Evolutionary conservation across 2,797 vertebrate species (phyloP).

Genomic region (Phrynocephalus guinanensis): DNA sequence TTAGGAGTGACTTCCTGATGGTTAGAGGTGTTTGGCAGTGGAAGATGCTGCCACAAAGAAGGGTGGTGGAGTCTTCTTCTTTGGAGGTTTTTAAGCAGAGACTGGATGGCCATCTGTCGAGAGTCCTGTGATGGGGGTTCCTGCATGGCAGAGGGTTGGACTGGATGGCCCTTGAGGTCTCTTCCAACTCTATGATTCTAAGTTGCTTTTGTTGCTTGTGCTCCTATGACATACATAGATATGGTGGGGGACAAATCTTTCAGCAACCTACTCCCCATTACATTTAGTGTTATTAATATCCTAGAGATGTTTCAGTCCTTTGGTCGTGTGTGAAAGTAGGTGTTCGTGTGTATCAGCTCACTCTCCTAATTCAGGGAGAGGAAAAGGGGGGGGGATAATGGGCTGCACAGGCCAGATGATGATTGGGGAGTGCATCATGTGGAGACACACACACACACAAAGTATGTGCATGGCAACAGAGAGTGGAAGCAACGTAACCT

Average conservation of each 20-base stretch:
- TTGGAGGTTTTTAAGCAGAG: too few relatives aligned
- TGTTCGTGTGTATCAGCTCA: background rate
- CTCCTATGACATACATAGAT: background rate
- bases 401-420: background rate
- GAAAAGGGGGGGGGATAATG: background rate
- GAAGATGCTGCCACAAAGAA: too few relatives aligned
- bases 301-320: background rate
- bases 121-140: too few relatives aligned
- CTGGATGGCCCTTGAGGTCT: too few relatives aligned
- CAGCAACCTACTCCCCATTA: background rate
- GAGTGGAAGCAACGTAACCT: conserved; percentile 16
- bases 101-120: too few relatives aligned
- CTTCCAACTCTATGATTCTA: too few relatives aligned
- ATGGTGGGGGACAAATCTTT: too few relatives aligned
- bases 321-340: background rate
- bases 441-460: conserved; percentile 1
- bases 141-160: too few relatives aligned
- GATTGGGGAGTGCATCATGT: conserved; percentile 12
- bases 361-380: background rate
- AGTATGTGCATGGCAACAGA: conserved; percentile 40
- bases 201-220: background rate
- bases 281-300: background rate
- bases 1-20: too few relatives aligned
- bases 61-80: too few relatives aligned
- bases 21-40: too few relatives aligned